These are phyloP conservation scores for Polypedilum vanderplanki DNA, from an alignment of 1,140 invertebrate genomes.

Conservation along the genomic window DNA sequence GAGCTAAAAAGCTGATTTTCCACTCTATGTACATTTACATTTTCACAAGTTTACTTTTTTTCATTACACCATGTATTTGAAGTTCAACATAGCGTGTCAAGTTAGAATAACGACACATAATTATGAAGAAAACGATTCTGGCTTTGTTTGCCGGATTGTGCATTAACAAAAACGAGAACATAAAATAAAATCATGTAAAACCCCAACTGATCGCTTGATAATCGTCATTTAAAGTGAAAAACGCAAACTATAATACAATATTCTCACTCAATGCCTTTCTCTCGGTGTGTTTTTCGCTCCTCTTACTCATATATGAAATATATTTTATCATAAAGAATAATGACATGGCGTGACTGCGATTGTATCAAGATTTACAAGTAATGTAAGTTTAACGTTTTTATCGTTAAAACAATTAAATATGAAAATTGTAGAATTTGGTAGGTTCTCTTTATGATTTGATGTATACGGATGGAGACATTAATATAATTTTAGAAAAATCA, in stretches of 20 bases:
- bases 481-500: no score
- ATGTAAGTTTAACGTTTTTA: not conserved
- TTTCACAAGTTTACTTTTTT: conserved; percentile 8
- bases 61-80: not conserved
- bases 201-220: not conserved
- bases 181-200: conserved; percentile 8
- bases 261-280: not conserved
- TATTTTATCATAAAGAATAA: not conserved
- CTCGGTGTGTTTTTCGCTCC: no score
- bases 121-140: conserved; percentile 21
- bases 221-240: conserved; percentile 20
- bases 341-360: not conserved
- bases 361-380: conserved; percentile 23
- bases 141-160: not conserved
- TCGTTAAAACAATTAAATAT: conserved; percentile 25
- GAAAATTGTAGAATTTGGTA: not conserved
- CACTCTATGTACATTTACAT: not conserved
- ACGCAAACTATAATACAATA: not conserved
- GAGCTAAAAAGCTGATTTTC: conserved; percentile 2
- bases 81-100: conserved; percentile 23
- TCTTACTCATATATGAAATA: not conserved
- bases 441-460: not conserved
- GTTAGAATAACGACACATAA: conserved; percentile 24
- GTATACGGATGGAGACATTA: not conserved
- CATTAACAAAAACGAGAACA: not conserved